Base-by-base conservation (phyloP, 2,113 vertebrate genomes). In the Haemorhous mexicanus region DNA sequence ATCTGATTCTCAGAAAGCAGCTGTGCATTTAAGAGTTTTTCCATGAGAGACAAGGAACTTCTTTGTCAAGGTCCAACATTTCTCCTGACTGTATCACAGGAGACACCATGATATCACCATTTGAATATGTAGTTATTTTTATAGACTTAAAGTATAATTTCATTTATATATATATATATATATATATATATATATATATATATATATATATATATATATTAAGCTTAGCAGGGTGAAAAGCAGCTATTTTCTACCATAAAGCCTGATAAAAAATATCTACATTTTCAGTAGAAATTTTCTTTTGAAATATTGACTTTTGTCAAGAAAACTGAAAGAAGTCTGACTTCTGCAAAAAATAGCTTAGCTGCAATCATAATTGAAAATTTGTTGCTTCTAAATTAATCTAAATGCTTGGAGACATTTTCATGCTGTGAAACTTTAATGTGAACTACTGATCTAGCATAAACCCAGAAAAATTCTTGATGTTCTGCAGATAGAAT, bases 1-100 rank as follows among this genome's bases (percentile, higher is more conserved):
- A 49, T 43, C 67, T 70, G 26, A 64, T 89, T 91, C 91, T 93
- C 78, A 90, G 61, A 76, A 79, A 93, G 69, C 90, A 96, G 63
- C 74, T 96, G 77, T 91, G n/a, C 5, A 2, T 89, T 80, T 92
- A 66, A 63, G 39, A 92, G 24, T 10, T 83, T 63, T 93, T 89
- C 78, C 75, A 66, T 70, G 52, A 91, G 32, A 94, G 55, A 61
- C 33, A 66, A 63, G 70, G 28, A 35, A 59, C 10, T 22, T 84
- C 33, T 91, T 87, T 93, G 58, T 90, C 33, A 80, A 49, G 10
- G 19, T 35, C 28, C 47, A 94, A 14, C 4, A 64, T 59, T 93
- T 94, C 43, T 59, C 63, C 35, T 2, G 9, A 80, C 27, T 12
- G 10, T 88, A 62, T 70, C n/a, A 59, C 43, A 72, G 64, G 39